Evolutionary conservation across 1,140 invertebrate species (phyloP), one percentile per base, ranked within the genome.

Genomic region (Dendroctonus ponderosae): DNA sequence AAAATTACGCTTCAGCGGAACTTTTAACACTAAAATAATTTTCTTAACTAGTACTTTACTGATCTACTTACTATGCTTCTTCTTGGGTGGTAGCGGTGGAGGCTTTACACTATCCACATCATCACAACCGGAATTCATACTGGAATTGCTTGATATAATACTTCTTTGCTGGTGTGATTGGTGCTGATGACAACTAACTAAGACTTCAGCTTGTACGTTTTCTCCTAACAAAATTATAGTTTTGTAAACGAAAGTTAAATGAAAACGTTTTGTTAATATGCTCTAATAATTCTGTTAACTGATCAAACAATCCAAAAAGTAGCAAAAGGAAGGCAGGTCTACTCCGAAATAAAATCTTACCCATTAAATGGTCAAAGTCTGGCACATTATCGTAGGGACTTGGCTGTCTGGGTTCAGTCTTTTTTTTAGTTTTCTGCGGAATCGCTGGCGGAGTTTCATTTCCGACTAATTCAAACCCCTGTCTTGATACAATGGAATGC

Each of bases 11-110:
- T 37, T 54, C 3, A 3, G 52, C 53, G 44, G 14, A 11, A 14
- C 38, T 50, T 38, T 26, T 26, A 26, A 26, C 26, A 26, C 26
- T 26, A 3, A 26, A 26, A 26, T 26, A 26, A 26, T 46, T 46
- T 9, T 12, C 1, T 11, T 4, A 46, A 46, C 43, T 12, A 46
- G 1, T 46, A 4, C 4, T 46, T 12, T 56, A 56, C 26, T 26
- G 26, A 1, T 26, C 26, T 39, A 91, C 91, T 92, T 86, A 97
- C 94, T 94, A 82, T 96, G 90, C 79, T 90, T 91, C 79, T 94
- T 94, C 80, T 96, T 96, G 0, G 91, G 85, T 26, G 94, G 94
- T 65, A 96, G 80, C 52, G 94, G 94, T 48, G 94, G 94, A 59
- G 93, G 93, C 78, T 86, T 86, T 50, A 81, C 85, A 71, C 84